phyloP scores from a whole-genome alignment of 1,140 invertebrate species.

The Meloidogyne chitwoodi region DNA sequence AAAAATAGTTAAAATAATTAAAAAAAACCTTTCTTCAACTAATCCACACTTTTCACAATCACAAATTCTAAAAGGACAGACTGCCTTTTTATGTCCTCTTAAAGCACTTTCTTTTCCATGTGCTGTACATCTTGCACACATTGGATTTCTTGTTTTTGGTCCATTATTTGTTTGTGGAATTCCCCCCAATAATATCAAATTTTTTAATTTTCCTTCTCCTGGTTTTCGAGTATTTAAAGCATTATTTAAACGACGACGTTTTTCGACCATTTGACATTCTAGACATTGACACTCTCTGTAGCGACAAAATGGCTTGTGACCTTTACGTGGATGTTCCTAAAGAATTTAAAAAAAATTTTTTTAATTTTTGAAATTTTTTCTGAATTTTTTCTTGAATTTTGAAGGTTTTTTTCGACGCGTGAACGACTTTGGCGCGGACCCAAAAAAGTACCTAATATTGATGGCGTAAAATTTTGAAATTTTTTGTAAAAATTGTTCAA shows the following conservation, averaged over 20 bases:
- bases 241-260: conserved; percentile 45
- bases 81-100: conserved; percentile 46
- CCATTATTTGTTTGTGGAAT: no score
- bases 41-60: conserved; percentile 35
- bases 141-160: conserved; percentile 44
- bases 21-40: conserved; percentile 40
- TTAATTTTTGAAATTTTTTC: neutral
- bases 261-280: conserved; percentile 45
- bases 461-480: no score
- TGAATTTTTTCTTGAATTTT: no score
- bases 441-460: no score
- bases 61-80: conserved; percentile 38
- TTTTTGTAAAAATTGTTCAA: no score
- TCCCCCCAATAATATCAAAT: neutral
- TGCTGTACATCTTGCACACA: conserved; percentile 45
- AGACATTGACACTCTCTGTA: conserved; percentile 37
- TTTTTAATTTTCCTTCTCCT: conserved; percentile 8
- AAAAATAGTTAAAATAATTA: no score
- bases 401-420: no score
- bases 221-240: conserved; percentile 36
- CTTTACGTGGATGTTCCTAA: conserved; percentile 44
- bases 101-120: conserved; percentile 42
- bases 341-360: neutral
- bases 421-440: no score
- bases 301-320: conserved; percentile 45